Evolutionary conservation across 53 echinoderm and acorn worm species (phyloP).

Genomic region (Mesocentrotus franciscanus): DNA sequence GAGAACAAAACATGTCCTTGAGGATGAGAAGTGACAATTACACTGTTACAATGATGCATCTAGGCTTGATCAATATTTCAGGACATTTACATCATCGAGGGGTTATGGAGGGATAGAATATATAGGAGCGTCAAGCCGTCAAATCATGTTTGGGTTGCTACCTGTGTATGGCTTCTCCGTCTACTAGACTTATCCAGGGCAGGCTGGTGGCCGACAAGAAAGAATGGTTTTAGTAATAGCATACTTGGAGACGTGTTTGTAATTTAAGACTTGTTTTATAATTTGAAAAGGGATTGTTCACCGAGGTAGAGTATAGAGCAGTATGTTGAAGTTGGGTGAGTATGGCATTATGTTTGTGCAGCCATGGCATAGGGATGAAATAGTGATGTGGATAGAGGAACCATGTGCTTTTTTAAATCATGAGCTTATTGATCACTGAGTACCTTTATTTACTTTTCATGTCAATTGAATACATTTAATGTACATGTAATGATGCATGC

Average conservation of each 20-base stretch:
- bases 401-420: too few species aligned
- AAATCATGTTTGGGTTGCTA: not conserved
- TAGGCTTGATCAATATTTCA: not conserved
- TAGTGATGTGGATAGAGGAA: not conserved
- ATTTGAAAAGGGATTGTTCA: not conserved
- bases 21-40: not conserved
- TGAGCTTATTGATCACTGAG: not conserved
- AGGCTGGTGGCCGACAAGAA: constrained; percentile 1
- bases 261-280: not conserved
- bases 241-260: not conserved
- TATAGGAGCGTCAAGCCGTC: not conserved
- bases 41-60: constrained; percentile 10
- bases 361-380: not conserved
- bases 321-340: constrained; percentile 17
- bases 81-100: constrained; percentile 8
- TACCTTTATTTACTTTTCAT: not conserved
- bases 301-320: not conserved
- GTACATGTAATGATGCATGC: too few species aligned
- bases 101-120: not conserved
- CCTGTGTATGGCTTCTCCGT: not conserved
- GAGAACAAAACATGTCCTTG: not conserved
- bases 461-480: not conserved
- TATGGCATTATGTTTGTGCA: not conserved
- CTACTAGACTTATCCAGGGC: not conserved
- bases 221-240: not conserved